Percentiles rank a stretch among this genome's conserved stretches.
phyloP scores from a whole-genome alignment of 2,888 invertebrate genomes.

The Julus scandinavius region DNA sequence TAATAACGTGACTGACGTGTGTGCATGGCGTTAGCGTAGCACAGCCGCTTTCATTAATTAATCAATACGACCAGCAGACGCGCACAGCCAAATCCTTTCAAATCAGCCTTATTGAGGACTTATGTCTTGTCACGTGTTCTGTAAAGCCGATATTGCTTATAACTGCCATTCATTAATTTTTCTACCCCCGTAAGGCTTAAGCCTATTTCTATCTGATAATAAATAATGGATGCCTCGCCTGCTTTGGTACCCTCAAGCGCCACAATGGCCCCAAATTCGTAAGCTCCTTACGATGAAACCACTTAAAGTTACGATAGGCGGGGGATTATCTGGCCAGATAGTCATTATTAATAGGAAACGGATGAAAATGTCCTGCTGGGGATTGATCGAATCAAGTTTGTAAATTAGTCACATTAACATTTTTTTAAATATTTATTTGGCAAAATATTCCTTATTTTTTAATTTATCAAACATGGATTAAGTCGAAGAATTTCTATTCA shows the following conservation, averaged over 20 bases:
- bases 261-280: conserved; percentile 9
- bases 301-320: conserved; percentile 18
- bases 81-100: conserved; percentile 14
- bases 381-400: not conserved
- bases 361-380: not conserved
- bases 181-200: not conserved
- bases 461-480: too few relatives aligned
- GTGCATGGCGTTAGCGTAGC: not conserved
- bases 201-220: not conserved
- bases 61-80: conserved; percentile 2
- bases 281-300: not conserved
- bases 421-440: not conserved
- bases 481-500: too few relatives aligned
- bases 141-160: conserved; percentile 10
- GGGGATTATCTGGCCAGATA: conserved; percentile 10
- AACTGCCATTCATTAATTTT: conserved; percentile 18
- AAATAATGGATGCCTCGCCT: not conserved
- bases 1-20: not conserved
- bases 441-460: not conserved
- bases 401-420: not conserved
- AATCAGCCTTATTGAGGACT: conserved; percentile 4
- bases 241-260: not conserved
- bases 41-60: not conserved
- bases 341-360: not conserved
- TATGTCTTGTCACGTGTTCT: conserved; percentile 2